These are phyloP conservation scores for Danio tinwini DNA, from an alignment of 2,797 vertebrate genomes.

Conservation along the genomic window DNA sequence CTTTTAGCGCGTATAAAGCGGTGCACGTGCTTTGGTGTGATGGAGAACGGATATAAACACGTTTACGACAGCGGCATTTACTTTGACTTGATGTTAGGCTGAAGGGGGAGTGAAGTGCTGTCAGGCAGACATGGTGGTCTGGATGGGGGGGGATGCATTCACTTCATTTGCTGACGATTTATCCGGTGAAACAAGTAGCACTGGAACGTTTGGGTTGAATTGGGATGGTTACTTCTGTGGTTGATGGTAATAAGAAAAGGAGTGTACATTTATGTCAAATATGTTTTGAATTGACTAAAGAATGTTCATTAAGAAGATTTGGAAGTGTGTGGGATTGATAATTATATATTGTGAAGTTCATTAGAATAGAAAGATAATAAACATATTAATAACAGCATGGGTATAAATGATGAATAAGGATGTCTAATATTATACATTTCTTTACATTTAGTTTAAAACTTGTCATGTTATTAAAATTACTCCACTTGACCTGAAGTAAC, in stretches of 20 bases:
- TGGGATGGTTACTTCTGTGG: background rate
- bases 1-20: conserved; percentile 10
- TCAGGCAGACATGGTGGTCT: conserved; percentile 38
- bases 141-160: conserved; percentile 31
- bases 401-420: background rate
- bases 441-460: no score
- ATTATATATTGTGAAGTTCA: background rate
- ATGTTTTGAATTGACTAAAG: background rate
- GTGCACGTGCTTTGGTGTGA: conserved; percentile 29
- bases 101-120: conserved; percentile 13
- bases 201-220: background rate
- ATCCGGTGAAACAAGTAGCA: conserved; percentile 2
- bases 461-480: no score
- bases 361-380: background rate
- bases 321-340: background rate
- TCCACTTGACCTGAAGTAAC: no score
- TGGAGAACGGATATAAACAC: background rate
- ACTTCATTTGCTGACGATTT: conserved; percentile 46
- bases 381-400: no score
- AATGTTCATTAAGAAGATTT: background rate
- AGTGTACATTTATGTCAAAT: background rate
- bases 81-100: conserved; percentile 23
- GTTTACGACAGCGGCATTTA: background rate
- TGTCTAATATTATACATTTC: background rate
- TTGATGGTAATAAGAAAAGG: background rate